Evolutionary conservation across 2,797 vertebrate species (phyloP), one percentile per base, ranked within the genome.

Genomic region (Myotis pilosus): DNA sequence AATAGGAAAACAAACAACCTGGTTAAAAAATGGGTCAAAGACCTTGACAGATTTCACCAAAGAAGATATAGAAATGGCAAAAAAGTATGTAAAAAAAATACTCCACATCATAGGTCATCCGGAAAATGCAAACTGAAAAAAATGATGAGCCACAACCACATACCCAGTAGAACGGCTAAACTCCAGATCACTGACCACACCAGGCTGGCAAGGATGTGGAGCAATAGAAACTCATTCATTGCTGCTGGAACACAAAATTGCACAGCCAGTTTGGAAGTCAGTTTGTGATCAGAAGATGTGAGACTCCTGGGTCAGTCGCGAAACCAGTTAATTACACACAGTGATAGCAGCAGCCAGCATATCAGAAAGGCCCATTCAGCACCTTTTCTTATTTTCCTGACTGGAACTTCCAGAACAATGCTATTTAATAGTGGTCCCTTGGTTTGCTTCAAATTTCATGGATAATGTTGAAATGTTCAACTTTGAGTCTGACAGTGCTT

Each of bases 271-370:
- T 11, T 20, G 64, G 64, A n/a, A 41, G 74, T 30, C 64, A 20
- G 23, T 57, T 23, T 55, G 55, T 49, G 57, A 3, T 2, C 16
- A 60, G 79, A 72, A 55, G 71, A 41, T 7, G 4, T 0, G 8
- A 38, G 62, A 47, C 53, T 19, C 23, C 25, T 13, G 51, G 36
- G 23, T 25, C 17, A 57, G 79, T 62, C 57, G 25, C 11, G 16
- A 68, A 17, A 8, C 44, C 5, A 22, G 5, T 16, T 30, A 23
- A 44, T 16, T 6, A 15, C 62, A 25, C 16, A 22, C 5, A 60
- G 55, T 9, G 12, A 0, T 0, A 3, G 25, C 30, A 6, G 55
- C 4, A 15, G 8, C 38, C 9, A 1, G 41, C 5, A 15, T 0
- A 11, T 20, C 30, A 44, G 44, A 20, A 49, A 47, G 19, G 15